These are phyloP conservation scores for Phenganax subtilis DNA, from an alignment of 92 coral and sea anemone genomes.

Conservation along the genomic window DNA sequence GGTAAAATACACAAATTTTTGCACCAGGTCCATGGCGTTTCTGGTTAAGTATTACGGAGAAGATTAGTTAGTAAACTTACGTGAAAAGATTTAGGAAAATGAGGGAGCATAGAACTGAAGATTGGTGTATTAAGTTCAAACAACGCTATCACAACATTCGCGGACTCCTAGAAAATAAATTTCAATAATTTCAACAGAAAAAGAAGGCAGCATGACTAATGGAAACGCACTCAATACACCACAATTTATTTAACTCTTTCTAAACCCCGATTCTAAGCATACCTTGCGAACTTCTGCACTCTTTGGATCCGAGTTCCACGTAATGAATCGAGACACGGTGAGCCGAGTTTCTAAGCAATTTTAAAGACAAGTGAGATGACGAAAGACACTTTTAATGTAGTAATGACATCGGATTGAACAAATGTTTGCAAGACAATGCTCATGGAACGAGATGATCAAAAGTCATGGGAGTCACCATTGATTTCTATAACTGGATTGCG, in stretches of 20 bases:
- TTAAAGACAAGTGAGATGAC: slow-evolving; percentile 35
- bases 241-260: background rate
- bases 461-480: too few relatives aligned
- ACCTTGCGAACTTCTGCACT: slow-evolving; percentile 98
- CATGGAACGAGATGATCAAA: too few relatives aligned
- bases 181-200: background rate
- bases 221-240: background rate
- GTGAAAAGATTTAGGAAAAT: slow-evolving; percentile 93
- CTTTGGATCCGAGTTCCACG: slow-evolving; percentile 98
- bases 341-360: slow-evolving; percentile 76
- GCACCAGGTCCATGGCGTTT: background rate
- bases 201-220: too few relatives aligned
- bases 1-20: too few relatives aligned
- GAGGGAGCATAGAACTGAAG: slow-evolving; percentile 95
- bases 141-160: slow-evolving; percentile 86
- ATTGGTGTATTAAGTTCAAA: slow-evolving; percentile 96
- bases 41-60: background rate
- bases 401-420: background rate
- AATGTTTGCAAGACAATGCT: slow-evolving; percentile 47
- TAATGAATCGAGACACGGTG: slow-evolving; percentile 90
- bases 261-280: background rate
- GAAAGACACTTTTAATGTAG: background rate
- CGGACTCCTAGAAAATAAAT: slow-evolving; percentile 67
- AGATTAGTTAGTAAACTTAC: slow-evolving; percentile 38
- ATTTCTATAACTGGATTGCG: too few relatives aligned